A percentile compares a stretch with the other conserved stretches of the same genome.
These are phyloP conservation scores for Eudorcas thomsonii DNA, from an alignment of 2,113 vertebrate genomes.

Conservation along the genomic window DNA sequence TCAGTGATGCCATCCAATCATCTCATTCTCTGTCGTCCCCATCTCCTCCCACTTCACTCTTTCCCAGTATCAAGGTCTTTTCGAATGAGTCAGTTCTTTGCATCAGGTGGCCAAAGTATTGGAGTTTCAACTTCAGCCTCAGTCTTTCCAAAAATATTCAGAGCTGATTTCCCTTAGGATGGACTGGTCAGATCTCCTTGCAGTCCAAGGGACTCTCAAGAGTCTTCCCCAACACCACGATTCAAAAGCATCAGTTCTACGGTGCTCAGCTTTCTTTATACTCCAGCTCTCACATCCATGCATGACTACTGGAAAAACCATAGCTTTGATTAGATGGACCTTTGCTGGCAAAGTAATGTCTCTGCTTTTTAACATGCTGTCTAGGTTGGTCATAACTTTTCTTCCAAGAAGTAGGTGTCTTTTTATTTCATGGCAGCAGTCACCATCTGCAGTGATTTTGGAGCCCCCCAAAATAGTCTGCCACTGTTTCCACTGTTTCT, in stretches of 20 bases:
- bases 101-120: neutral
- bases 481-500: neutral
- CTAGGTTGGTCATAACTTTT: neutral
- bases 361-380: neutral
- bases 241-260: neutral
- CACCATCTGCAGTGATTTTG: neutral
- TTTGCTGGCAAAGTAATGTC: neutral
- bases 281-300: neutral
- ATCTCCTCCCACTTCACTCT: neutral
- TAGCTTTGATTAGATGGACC: neutral
- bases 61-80: neutral
- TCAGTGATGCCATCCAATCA: neutral
- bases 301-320: neutral
- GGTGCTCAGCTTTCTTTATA: neutral
- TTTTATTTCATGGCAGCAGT: neutral
- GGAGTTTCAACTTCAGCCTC: neutral
- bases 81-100: neutral
- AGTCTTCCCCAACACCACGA: neutral
- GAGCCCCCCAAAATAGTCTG: neutral
- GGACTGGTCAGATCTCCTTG: neutral
- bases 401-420: neutral
- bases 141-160: neutral
- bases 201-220: neutral
- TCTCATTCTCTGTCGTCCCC: neutral
- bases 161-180: neutral